Evolutionary conservation across 2,888 invertebrate species (phyloP), one percentile per base, ranked within the genome.

Genomic region (Schrankia costaestrigalis): DNA sequence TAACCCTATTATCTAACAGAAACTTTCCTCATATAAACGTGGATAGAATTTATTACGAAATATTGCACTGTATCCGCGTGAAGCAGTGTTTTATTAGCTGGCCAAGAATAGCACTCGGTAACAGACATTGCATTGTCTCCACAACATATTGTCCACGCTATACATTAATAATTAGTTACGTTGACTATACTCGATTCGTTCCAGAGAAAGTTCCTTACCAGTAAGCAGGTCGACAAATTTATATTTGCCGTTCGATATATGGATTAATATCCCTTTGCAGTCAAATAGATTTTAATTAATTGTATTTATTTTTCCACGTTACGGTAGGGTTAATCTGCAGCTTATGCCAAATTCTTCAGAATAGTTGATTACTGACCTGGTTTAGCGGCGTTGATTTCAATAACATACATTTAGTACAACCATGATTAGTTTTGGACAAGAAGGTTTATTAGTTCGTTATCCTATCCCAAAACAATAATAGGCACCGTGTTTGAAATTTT

Each of bases 81-180:
- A 31, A 23, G 24, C 31, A 12, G 19, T 31, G 19, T 46, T 50
- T 53, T 56, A 47, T 36, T 44, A 39, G 34, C 36, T 39, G 41
- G 14, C 34, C 12, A 34, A 35, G 43, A 38, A 39, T 22, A 28
- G 31, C 46, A 24, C 48, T 37, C 46, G 35, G 40, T 33, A 49
- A 53, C 62, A 46, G 42, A 44, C 46, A 33, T 22, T 26, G 34
- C 44, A 47, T 54, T 58, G 56, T 64, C 44, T 46, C 40, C 46
- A 31, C 40, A n/a, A 53, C 46, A 50, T 46, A 63, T 57, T 74
- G 65, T 69, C 58, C 56, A 55, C 59, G 64, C 59, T 59, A 63
- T 53, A 64, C 69, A 71, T 77, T 67, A 64, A 67, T 69, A 72
- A 83, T 82, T 82, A 72, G 78, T 70, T 60, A 54, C 73, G 68